Conservation (phyloP, 2,113 vertebrate species). For the Edolisoma coerulescens region DNA sequence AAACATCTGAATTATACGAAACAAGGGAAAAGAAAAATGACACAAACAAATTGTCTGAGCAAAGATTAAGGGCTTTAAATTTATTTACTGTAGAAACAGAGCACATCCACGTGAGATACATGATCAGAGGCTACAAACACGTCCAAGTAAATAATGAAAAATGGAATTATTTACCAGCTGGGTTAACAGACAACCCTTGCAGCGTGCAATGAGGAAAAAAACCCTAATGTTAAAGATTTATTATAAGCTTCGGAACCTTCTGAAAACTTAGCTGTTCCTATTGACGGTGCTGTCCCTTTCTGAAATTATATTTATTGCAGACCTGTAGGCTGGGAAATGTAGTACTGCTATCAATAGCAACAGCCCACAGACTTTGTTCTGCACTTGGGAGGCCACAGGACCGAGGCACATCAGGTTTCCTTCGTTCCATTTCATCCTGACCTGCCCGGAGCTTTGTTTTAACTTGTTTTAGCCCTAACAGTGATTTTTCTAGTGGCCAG, state of each 20-base stretch:
- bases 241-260: not conserved
- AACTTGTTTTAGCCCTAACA: not conserved
- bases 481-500: not conserved
- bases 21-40: not conserved
- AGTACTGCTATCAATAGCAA: not conserved
- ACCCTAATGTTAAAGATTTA: not conserved
- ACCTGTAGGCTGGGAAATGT: not conserved
- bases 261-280: not conserved
- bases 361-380: not conserved
- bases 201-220: not conserved
- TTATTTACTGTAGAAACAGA: not conserved
- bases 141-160: not conserved
- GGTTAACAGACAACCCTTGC: not conserved
- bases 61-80: not conserved
- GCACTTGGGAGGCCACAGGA: not conserved
- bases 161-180: not conserved
- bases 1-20: not conserved
- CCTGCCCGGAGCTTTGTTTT: not conserved
- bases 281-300: not conserved
- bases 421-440: not conserved
- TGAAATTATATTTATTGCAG: not conserved
- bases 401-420: not conserved
- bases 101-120: not conserved
- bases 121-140: not conserved
- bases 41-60: not conserved